These are phyloP conservation scores for Serilophus lunatus DNA, from an alignment of 2,113 vertebrate species.

Conservation along the genomic window DNA sequence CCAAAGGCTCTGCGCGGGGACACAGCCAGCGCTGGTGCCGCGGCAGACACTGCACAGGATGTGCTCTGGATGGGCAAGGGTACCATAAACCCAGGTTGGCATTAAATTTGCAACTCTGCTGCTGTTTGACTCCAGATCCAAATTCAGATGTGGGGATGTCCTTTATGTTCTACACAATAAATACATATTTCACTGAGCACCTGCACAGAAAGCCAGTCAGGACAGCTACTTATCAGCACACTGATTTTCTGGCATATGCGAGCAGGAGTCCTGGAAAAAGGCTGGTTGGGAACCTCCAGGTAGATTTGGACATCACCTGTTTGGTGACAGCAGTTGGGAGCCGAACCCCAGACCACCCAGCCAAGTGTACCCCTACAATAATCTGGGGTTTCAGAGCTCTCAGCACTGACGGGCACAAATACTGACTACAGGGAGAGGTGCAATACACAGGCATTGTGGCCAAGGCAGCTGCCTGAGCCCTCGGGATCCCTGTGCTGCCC, in stretches of 20 bases:
- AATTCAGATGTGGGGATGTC: neutral
- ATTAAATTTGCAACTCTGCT: neutral
- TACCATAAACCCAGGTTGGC: neutral
- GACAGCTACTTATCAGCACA: neutral
- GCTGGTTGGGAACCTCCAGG: neutral
- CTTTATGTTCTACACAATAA: neutral
- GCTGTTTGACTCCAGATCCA: neutral
- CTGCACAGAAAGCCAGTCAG: neutral
- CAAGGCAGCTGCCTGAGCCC: neutral
- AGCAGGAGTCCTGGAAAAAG: neutral
- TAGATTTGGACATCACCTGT: neutral
- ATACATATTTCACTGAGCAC: neutral
- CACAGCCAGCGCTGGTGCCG: neutral
- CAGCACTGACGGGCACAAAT: neutral
- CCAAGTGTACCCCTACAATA: neutral
- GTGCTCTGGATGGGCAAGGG: neutral
- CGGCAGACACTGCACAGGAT: neutral
- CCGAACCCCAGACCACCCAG: neutral
- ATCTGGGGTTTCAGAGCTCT: neutral
- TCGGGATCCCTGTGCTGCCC: neutral
- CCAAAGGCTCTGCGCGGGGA: neutral
- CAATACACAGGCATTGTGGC: neutral
- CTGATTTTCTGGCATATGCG: neutral
- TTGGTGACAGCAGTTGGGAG: neutral
- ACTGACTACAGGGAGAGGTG: neutral